Conservation (phyloP, 2,113 vertebrate genomes). For the Thamnaconus septentrionalis region DNA sequence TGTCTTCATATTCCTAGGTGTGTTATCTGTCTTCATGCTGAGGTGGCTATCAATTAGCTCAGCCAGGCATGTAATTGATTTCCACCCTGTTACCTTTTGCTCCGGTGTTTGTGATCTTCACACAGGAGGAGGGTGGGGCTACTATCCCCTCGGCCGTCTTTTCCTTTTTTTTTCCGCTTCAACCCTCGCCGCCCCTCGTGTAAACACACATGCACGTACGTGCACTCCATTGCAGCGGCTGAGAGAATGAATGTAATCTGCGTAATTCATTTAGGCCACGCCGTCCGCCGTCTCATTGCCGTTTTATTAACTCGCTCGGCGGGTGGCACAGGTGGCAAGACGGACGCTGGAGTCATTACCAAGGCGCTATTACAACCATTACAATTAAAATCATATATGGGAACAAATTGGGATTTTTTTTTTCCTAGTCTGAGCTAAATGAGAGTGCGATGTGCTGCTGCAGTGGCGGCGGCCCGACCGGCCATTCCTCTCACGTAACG, state of each 20-base stretch:
- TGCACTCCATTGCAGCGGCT: slow-evolving; percentile 42
- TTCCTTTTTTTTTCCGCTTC: slow-evolving; percentile 35
- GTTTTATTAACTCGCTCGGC: slow-evolving; percentile 46
- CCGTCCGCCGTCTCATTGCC: slow-evolving; percentile 23
- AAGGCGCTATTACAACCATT: slow-evolving; percentile 38
- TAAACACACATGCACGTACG: slow-evolving; percentile 53
- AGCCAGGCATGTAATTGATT: slow-evolving; percentile 80
- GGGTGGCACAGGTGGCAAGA: not conserved
- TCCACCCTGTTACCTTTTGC: slow-evolving; percentile 72
- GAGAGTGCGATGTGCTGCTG: slow-evolving; percentile 7
- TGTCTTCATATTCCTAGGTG: slow-evolving; percentile 48
- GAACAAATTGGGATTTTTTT: slow-evolving; percentile 39
- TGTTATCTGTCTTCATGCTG: slow-evolving; percentile 73
- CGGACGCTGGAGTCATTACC: slow-evolving; percentile 46
- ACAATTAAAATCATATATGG: slow-evolving; percentile 52
- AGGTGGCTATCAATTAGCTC: slow-evolving; percentile 78
- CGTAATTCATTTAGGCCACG: slow-evolving; percentile 42
- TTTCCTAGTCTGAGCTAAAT: slow-evolving; percentile 44
- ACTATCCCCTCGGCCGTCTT: not conserved
- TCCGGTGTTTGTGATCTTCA: slow-evolving; percentile 58
- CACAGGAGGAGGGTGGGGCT: slow-evolving; percentile 3
- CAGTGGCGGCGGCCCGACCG: slow-evolving; percentile 21
- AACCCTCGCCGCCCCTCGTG: slow-evolving; percentile 19
- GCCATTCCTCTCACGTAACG: slow-evolving; percentile 40
- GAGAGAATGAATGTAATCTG: slow-evolving; percentile 41